Evolutionary conservation across 2,113 vertebrate species (phyloP).

Genomic region (Panthera uncia): DNA sequence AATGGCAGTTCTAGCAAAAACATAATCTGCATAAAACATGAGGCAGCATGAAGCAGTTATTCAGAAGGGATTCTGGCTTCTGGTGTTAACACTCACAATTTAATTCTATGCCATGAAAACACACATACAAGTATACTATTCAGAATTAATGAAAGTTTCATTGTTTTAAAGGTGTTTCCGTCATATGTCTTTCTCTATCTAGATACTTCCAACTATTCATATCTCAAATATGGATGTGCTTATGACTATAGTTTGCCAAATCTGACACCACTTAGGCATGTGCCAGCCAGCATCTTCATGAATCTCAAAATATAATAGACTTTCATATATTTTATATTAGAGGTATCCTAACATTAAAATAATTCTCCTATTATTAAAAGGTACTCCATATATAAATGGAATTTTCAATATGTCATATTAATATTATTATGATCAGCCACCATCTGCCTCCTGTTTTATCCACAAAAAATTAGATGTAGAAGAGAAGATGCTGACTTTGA

Average conservation of each 20-base stretch:
- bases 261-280: neutral
- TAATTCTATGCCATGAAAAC: neutral
- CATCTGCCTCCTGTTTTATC: neutral
- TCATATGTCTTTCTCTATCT: neutral
- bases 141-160: slow-evolving; percentile 15
- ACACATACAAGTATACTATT: neutral
- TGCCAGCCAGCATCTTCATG: neutral
- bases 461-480: neutral
- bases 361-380: neutral
- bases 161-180: neutral
- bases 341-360: neutral
- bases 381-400: neutral
- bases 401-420: slow-evolving; percentile 40
- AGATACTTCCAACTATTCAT: neutral
- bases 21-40: slow-evolving; percentile 76
- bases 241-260: neutral
- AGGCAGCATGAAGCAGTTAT: slow-evolving; percentile 58
- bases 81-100: slow-evolving; percentile 43
- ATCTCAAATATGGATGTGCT: neutral
- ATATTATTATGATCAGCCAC: neutral
- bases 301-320: neutral
- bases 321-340: slow-evolving; percentile 33
- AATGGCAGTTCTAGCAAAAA: slow-evolving; percentile 62
- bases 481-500: neutral
- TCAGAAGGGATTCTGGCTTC: slow-evolving; percentile 24